Percentiles rank a stretch among this genome's conserved stretches.
These are phyloP conservation scores for Rhagium mordax DNA, from an alignment of 2,888 invertebrate genomes.

Conservation along the genomic window DNA sequence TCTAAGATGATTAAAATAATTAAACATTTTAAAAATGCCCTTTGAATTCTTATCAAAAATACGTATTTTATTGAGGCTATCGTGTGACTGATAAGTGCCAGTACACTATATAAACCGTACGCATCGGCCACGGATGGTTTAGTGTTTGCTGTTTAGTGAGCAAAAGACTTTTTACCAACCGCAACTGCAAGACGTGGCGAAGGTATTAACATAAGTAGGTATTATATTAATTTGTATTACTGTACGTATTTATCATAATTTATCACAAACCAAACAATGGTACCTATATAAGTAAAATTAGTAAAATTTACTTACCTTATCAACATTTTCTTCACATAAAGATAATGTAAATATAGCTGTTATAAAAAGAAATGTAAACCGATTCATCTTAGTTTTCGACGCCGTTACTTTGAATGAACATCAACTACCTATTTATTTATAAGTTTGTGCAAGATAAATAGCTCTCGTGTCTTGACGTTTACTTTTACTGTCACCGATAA, in stretches of 20 bases:
- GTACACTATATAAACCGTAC: slow-evolving; percentile 40
- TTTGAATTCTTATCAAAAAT: slow-evolving; percentile 45
- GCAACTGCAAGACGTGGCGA: slow-evolving; percentile 8
- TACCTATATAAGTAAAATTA: neutral
- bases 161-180: neutral
- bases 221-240: too few species aligned
- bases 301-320: slow-evolving; percentile 29
- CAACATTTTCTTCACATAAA: slow-evolving; percentile 6
- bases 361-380: neutral
- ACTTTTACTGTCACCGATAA: neutral
- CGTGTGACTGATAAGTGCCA: slow-evolving; percentile 14
- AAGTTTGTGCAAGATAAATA: neutral
- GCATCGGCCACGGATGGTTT: neutral
- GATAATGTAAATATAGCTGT: neutral
- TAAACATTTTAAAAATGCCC: slow-evolving; percentile 42
- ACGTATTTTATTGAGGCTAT: slow-evolving; percentile 43
- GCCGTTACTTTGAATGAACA: neutral
- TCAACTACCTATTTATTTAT: neutral
- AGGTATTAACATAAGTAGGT: slow-evolving; percentile 24
- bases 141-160: slow-evolving; percentile 11
- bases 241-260: too few species aligned
- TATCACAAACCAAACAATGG: neutral
- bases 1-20: slow-evolving; percentile 28
- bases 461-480: neutral
- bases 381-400: neutral